Evolutionary conservation across 2,797 vertebrate genomes (phyloP).

Genomic region (Lacerta agilis): DNA sequence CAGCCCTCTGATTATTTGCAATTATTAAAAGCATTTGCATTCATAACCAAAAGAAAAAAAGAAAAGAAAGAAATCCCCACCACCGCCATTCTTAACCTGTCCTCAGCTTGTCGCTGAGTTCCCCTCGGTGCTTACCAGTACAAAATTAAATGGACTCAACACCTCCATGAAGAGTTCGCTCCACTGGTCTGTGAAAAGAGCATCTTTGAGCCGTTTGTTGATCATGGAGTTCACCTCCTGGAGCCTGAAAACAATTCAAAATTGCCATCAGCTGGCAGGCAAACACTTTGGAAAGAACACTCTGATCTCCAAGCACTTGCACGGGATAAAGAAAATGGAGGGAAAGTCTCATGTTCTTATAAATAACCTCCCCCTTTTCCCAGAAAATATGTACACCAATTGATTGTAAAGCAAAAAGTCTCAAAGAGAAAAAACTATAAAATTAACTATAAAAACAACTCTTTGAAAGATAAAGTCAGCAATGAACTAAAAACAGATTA

Average conservation of each 20-base stretch:
- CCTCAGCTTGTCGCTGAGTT: neutral
- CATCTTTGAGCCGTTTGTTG: slow-evolving; percentile 96
- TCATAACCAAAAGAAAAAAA: too few relatives aligned
- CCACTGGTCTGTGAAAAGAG: slow-evolving; percentile 98
- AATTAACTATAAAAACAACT: too few relatives aligned
- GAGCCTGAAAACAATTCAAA: slow-evolving; percentile 79
- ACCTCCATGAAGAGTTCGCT: slow-evolving; percentile 97
- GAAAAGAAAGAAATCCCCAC: too few relatives aligned
- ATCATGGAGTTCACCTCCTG: slow-evolving; percentile 99
- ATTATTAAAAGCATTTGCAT: neutral
- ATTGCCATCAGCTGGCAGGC: neutral
- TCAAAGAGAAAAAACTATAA: too few relatives aligned
- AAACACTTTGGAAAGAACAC: neutral
- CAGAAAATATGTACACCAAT: too few relatives aligned
- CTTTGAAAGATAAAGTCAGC: too few relatives aligned
- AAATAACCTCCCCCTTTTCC: too few relatives aligned
- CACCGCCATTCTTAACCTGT: too few relatives aligned
- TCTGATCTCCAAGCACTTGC: too few relatives aligned
- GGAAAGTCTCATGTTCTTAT: neutral
- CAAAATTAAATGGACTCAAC: slow-evolving; percentile 93
- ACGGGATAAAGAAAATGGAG: neutral
- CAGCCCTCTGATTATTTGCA: neutral
- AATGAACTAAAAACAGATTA: too few relatives aligned
- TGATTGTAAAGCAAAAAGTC: too few relatives aligned
- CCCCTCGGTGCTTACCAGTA: slow-evolving; percentile 87